Evolutionary conservation across 2,888 invertebrate genomes (phyloP), one percentile per base, ranked within the genome.

Genomic region (Ophraella communa): DNA sequence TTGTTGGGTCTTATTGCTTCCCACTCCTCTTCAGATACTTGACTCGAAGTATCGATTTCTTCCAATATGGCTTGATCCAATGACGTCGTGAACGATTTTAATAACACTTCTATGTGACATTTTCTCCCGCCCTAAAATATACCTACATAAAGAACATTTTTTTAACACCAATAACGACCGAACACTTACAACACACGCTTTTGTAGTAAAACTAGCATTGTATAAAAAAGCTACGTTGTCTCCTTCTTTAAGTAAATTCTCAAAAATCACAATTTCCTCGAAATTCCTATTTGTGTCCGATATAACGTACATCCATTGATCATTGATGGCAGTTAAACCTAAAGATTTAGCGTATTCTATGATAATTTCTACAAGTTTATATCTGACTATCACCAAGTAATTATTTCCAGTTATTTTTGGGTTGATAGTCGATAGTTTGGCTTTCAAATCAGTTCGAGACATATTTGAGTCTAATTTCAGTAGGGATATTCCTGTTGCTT

Each of bases 1-100:
- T 92, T 92, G 1, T 87, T 87, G 0, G 91, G 89, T 71, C 90
- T 86, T 67, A 93, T 89, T 0, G 91, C 88, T 74, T 94, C 92
- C 91, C 93, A 94, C 82, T 94, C 93, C 78, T 94, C 94, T 71
- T 92, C 91, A 0, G 91, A 93, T 2, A 93, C 90, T 79, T 90
- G 89, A 1, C 88, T 87, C 4, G 91, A 90, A 39, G 91, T 85
- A 24, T 91, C 88, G 56, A 87, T 85, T 81, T 94, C 93, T 42
- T 89, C 90, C 45, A 86, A 82, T 1, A 91, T 85, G 0, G 91
- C 88, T 39, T 85, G 85, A 45, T 91, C 90, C 57, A 94, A 76
- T 0, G 91, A 89, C n/a, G 86, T 85, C 8, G 88, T 83, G 75
- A 94, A 87, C 0, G 88, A 88, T 69, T 83, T 83, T 65, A 91